Evolutionary conservation across 2,113 vertebrate genomes (phyloP), one percentile per base, ranked within the genome.

Genomic region (Coracopsis vasa): DNA sequence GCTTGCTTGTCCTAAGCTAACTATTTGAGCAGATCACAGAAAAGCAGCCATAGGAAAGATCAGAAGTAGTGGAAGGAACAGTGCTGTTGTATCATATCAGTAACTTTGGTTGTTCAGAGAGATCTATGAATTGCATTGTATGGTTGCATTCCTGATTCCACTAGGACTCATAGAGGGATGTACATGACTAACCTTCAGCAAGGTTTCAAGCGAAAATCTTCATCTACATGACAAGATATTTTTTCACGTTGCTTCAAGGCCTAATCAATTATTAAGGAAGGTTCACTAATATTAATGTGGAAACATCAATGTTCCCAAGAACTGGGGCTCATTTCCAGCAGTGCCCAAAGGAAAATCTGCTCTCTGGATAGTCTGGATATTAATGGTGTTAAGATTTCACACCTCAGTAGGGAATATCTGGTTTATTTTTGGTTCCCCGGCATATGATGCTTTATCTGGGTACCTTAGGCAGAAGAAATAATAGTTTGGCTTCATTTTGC

Each of bases 351-450:
- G 54, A 58, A 94, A 86, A 92, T 51, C 31, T 84, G 60, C 54
- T 91, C 61, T 77, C 69, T 92, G 65, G 70, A 71, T 88, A 94
- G 81, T 71, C 60, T 84, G 60, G 77, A 95, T 94, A 88, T 51
- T 95, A 94, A 86, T 54, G 64, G 78, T 69, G 24, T 60, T 77
- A 71, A 80, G 61, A 88, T 78, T 84, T 89, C 77, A 88, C 51
- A 74, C 42, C 42, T 92, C 86, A 67, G 83, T 31, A 67, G 51
- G 77, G 86, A 94, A 74, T 86, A 89, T 78, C 33, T 89, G 27
- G 61, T 87, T 94, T 96, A 84, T 96, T 97, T 92, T 92, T 77
- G 88, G 60, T 74, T 95, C 11, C 42, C 51, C 29, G 70, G 60
- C 61, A 94, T 86, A 95, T 78, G 72, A 80, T 79, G 35, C 51